Conservation (phyloP, 2,888 invertebrate species). For the Palloptera scutellata region DNA sequence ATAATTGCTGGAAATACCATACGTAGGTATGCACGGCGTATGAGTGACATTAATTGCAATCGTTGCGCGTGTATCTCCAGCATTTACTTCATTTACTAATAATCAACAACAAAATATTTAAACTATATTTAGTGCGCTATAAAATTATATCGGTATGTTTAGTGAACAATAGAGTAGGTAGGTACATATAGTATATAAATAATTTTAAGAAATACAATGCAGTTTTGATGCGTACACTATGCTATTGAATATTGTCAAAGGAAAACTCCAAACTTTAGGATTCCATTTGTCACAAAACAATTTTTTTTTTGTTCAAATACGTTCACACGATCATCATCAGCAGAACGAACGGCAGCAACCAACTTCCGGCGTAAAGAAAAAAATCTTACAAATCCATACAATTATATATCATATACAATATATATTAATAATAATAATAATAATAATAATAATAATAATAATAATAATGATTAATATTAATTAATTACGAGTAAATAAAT, state of each 20-base stretch:
- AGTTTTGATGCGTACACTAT: too few species aligned
- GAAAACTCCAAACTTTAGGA: conserved; percentile 44
- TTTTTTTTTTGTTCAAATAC: conserved; percentile 24
- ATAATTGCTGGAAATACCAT: too few species aligned
- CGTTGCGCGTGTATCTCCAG: too few species aligned
- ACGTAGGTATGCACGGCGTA: background rate
- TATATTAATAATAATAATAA: conserved; percentile 21
- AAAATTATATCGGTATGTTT: too few species aligned
- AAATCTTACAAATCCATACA: background rate
- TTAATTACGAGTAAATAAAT: conserved; percentile 19
- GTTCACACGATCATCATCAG: conserved; percentile 53
- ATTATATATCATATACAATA: conserved; percentile 22
- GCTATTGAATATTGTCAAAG: too few species aligned
- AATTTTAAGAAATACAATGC: too few species aligned
- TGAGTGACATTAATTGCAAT: conserved; percentile 21
- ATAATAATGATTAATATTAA: too few species aligned
- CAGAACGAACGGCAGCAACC: conserved; percentile 51
- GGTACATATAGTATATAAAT: too few species aligned
- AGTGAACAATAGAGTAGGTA: too few species aligned
- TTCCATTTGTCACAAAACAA: conserved; percentile 41
- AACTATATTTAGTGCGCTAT: too few species aligned
- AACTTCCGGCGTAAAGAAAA: conserved; percentile 44
- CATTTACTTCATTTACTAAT: too few species aligned
- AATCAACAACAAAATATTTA: too few species aligned
- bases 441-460: conserved; percentile 29